A percentile compares a stretch with the other conserved stretches of the same genome.
Conservation (phyloP, 2,113 vertebrate species). For the Peucedramus taeniatus region DNA sequence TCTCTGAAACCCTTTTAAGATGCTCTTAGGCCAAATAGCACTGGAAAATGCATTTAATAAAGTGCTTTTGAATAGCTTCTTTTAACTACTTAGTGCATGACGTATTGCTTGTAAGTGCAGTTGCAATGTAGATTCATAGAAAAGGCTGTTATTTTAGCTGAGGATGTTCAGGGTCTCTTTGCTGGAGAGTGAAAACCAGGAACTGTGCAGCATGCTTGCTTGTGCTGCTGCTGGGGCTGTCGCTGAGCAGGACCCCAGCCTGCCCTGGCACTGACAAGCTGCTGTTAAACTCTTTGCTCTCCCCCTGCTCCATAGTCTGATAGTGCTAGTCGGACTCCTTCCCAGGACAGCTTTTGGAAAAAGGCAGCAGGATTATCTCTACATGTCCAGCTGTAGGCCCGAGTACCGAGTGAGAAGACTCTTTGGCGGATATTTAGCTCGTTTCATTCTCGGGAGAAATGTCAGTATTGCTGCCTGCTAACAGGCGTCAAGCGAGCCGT, state of each 20-base stretch:
- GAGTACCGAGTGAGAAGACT: not conserved
- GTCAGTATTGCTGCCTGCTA: accelerated
- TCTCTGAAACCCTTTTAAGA: not conserved
- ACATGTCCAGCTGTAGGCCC: not conserved
- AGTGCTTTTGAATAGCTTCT: not conserved
- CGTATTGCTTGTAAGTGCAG: not conserved
- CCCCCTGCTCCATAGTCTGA: not conserved
- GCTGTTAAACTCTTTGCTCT: not conserved
- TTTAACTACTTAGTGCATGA: not conserved
- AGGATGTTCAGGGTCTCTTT: not conserved
- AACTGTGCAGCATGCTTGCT: not conserved
- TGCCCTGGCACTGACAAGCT: not conserved
- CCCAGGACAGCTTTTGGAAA: not conserved
- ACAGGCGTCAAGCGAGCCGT: accelerated
- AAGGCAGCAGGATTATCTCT: not conserved
- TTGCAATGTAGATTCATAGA: not conserved
- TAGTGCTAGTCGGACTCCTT: not conserved
- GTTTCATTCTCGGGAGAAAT: not conserved
- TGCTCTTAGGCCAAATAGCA: not conserved
- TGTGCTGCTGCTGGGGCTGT: not conserved
- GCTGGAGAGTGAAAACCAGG: not conserved
- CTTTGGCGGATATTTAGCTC: not conserved
- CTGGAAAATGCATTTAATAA: not conserved
- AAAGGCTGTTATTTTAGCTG: not conserved
- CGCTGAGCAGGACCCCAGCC: not conserved